Percentiles rank a stretch among this genome's conserved stretches.
Conservation (phyloP, 2,113 vertebrate species). For the Pampusana beccarii region DNA sequence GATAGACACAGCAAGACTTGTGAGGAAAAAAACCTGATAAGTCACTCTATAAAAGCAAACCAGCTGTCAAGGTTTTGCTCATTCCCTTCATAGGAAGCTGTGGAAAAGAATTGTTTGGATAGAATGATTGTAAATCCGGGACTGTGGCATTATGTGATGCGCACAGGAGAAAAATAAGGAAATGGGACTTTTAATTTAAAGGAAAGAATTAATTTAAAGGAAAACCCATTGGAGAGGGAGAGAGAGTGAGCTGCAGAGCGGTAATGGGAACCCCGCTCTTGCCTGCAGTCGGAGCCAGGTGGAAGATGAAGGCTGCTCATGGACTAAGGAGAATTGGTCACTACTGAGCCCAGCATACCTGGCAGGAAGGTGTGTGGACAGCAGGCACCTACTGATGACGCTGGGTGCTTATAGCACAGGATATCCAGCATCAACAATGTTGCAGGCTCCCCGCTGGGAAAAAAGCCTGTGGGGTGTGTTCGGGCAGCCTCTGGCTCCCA, state of each 20-base stretch:
- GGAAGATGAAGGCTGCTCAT: background rate
- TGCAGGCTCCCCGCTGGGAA: rapidly evolving
- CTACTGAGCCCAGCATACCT: background rate
- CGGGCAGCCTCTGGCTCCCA: background rate
- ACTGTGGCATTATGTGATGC: background rate
- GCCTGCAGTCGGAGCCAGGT: background rate
- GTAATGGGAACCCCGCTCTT: background rate
- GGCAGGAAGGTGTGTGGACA: background rate
- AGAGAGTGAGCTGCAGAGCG: background rate
- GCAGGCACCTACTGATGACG: too few species aligned
- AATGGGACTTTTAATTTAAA: background rate
- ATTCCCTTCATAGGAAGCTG: constrained; percentile 31
- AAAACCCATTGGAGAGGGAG: background rate
- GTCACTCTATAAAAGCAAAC: constrained; percentile 29
- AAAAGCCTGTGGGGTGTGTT: background rate
- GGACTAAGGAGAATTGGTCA: background rate
- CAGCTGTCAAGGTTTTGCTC: constrained; percentile 43
- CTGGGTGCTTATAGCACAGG: background rate
- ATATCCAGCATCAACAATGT: rapidly evolving
- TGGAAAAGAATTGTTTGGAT: constrained; percentile 19
- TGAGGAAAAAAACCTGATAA: background rate
- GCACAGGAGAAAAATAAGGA: background rate
- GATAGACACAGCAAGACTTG: background rate
- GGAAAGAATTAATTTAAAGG: background rate
- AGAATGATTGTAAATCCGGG: constrained; percentile 9